Base-by-base conservation (phyloP, 2,888 invertebrate species). In the Synergus itoensis region DNA sequence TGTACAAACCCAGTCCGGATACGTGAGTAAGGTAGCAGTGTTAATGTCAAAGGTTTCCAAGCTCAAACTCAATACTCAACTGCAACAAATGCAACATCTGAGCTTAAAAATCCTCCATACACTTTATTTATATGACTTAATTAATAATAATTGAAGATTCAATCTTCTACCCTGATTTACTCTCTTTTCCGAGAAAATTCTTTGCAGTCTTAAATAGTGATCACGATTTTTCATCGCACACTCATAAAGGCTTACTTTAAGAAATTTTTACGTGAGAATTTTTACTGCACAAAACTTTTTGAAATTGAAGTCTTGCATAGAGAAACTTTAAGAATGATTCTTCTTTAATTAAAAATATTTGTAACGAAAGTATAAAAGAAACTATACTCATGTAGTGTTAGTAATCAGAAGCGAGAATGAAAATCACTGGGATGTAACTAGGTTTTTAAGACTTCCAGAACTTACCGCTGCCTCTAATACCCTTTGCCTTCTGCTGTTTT, bases 401-500 rank as follows among this genome's bases (percentile, higher is more conserved):
- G 16, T 21, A 16, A 67, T 76, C 41, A 76, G 21, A 73, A 76
- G 45, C 62, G 43, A 76, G 11, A 3, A 43, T 76, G 41, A 76
- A 76, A 45, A 76, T 73, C 36, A 62, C 28, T 73, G 53, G 48
- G 53, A 73, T 53, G 3, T 53, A 53, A 73, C 53, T 40, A 53
- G 53, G 48, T 53, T 73, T 53, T 90, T 88, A 91, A 85, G 90
- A 90, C 89, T 92, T 92, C 96, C 96, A 96, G 92, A 96, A 96
- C 93, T 96, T 96, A 89, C 94, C 94, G 83, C 94, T 93, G 85
- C 94, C 94, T 88, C 95, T 94, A 78, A 95, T 93, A 84, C 95
- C 95, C 93, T 96, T 95, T 92, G 93, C 94, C 94, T 95, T 96
- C 91, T 93, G 94, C 89, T 90, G 90, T 87, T 94, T 94, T 88